These are phyloP conservation scores for Nerophis lumbriciformis DNA, from an alignment of 2,113 vertebrate species.

Conservation along the genomic window DNA sequence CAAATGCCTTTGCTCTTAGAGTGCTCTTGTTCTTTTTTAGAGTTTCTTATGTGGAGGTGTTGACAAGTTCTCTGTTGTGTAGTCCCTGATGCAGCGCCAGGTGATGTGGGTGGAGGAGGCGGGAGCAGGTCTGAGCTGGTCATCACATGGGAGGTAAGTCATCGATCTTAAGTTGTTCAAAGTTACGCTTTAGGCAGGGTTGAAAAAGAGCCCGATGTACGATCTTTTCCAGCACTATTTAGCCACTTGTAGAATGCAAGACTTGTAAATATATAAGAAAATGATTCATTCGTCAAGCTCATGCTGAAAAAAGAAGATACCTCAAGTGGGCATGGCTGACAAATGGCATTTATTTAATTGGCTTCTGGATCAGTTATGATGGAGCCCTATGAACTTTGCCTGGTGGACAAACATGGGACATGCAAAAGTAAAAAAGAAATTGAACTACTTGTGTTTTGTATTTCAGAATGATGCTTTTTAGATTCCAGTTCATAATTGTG, in stretches of 20 bases:
- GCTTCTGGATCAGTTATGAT: no score
- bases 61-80: constrained; percentile 40
- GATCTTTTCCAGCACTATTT: constrained; percentile 32
- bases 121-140: constrained; percentile 91
- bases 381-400: no score
- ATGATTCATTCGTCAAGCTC: constrained; percentile 23
- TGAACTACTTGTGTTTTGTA: no score
- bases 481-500: no score
- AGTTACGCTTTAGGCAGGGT: no score
- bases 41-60: constrained; percentile 19
- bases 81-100: constrained; percentile 88
- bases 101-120: constrained; percentile 88
- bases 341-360: no score
- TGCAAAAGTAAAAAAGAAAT: no score
- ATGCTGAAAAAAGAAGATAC: background rate
- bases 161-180: constrained; percentile 62
- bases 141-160: constrained; percentile 96
- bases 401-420: no score
- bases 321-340: no score
- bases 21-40: constrained; percentile 4
- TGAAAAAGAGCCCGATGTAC: no score
- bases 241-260: constrained; percentile 13
- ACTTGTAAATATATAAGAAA: constrained; percentile 12
- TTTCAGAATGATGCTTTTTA: no score
- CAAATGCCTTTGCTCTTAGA: background rate